phyloP scores from a whole-genome alignment of 1,140 invertebrate species.

The Hycleus cichorii region DNA sequence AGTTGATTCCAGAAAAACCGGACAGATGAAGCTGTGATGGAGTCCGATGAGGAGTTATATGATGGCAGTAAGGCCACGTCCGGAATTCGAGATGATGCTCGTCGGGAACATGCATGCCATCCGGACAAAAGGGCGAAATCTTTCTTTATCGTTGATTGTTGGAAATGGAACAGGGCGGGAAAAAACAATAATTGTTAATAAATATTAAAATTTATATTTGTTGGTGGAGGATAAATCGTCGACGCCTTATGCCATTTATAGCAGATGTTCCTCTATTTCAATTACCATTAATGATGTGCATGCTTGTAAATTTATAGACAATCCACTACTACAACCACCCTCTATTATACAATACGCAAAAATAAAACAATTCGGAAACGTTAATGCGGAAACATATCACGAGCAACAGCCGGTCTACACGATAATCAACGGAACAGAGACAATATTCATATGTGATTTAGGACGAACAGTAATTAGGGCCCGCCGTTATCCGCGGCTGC shows the following conservation, averaged over 20 bases:
- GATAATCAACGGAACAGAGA: slow-evolving; percentile 22
- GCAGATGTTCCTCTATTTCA: slow-evolving; percentile 18
- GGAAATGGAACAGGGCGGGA: too few species aligned
- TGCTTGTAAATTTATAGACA: slow-evolving; percentile 18
- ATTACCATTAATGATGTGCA: slow-evolving; percentile 23
- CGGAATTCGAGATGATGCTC: slow-evolving; percentile 11
- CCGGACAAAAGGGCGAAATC: too few species aligned
- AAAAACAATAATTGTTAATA: too few species aligned
- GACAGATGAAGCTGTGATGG: slow-evolving; percentile 18
- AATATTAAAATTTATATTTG: too few species aligned
- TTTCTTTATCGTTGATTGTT: too few species aligned
- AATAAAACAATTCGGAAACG: slow-evolving; percentile 23
- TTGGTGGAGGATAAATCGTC: too few species aligned
- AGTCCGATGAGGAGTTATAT: slow-evolving; percentile 21
- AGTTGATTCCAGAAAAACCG: slow-evolving; percentile 18
- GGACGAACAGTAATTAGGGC: slow-evolving; percentile 32
- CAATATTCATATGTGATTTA: slow-evolving; percentile 38
- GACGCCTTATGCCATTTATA: slow-evolving; percentile 10
- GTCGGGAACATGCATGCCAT: background rate
- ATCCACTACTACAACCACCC: slow-evolving; percentile 8
- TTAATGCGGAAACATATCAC: slow-evolving; percentile 16
- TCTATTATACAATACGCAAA: background rate
- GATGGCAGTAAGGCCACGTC: slow-evolving; percentile 9
- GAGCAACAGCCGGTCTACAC: slow-evolving; percentile 17
- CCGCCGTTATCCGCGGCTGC: slow-evolving; percentile 29